Evolutionary conservation across 2,888 invertebrate genomes (phyloP).

Genomic region (Nasonia oneida): DNA sequence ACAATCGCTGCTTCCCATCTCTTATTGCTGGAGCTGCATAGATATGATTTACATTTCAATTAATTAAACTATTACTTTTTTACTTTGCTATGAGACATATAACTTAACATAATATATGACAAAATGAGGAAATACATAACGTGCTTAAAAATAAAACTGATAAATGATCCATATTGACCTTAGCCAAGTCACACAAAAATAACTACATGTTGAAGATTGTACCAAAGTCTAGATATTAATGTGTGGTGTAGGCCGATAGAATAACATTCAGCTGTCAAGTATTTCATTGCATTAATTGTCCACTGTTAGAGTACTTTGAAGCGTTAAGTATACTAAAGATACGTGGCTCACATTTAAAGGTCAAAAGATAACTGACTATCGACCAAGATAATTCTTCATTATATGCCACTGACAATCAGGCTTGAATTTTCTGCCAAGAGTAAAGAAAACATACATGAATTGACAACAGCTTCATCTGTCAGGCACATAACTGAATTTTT

Average conservation of each 20-base stretch:
- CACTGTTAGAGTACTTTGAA: slow-evolving; percentile 39
- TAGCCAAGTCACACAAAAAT: slow-evolving; percentile 67
- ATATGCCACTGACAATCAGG: slow-evolving; percentile 14
- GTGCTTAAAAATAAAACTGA: slow-evolving; percentile 67
- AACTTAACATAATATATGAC: slow-evolving; percentile 34
- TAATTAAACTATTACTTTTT: slow-evolving; percentile 19
- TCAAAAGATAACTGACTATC: slow-evolving; percentile 62
- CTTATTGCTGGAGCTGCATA: background rate
- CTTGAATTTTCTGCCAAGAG: background rate
- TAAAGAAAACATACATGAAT: background rate
- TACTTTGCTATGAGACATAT: slow-evolving; percentile 9
- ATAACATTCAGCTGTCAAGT: slow-evolving; percentile 42
- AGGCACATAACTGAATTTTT: slow-evolving; percentile 13
- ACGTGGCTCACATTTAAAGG: slow-evolving; percentile 58
- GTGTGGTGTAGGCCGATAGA: slow-evolving; percentile 32
- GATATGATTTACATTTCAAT: background rate
- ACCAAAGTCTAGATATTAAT: slow-evolving; percentile 46
- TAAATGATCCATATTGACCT: slow-evolving; percentile 64
- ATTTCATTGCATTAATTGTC: slow-evolving; percentile 42
- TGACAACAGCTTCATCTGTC: background rate
- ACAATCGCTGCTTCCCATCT: too few species aligned
- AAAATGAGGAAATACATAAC: slow-evolving; percentile 45
- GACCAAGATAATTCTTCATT: slow-evolving; percentile 41
- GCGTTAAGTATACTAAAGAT: slow-evolving; percentile 34
- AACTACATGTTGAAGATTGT: slow-evolving; percentile 61